Conservation (phyloP, 2,888 invertebrate genomes). For the Chymomyza fuscimana region DNA sequence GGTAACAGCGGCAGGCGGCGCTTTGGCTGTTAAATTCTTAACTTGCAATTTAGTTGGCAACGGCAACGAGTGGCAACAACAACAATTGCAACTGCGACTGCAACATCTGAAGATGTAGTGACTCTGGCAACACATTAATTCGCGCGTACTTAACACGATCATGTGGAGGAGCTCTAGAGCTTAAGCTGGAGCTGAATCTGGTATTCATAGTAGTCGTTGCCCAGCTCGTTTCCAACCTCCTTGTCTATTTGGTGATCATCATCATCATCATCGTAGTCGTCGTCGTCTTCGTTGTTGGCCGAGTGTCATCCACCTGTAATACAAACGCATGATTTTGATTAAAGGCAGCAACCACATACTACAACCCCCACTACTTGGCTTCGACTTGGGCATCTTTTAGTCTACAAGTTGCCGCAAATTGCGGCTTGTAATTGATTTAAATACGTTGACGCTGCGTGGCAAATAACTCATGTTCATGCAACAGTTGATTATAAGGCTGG, state of each 20-base stretch:
- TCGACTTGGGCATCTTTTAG: neutral
- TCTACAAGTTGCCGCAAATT: constrained; percentile 58
- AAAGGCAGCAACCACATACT: constrained; percentile 4
- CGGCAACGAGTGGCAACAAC: constrained; percentile 25
- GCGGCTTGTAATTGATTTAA: constrained; percentile 76
- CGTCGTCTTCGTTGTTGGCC: constrained; percentile 4
- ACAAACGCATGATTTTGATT: constrained; percentile 67
- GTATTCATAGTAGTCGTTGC: neutral
- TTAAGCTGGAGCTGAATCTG: constrained; percentile 19
- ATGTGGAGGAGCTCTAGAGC: constrained; percentile 25
- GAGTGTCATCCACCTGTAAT: constrained; percentile 55
- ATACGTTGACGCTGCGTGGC: constrained; percentile 75
- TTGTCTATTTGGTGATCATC: constrained; percentile 23
- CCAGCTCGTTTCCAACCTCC: constrained; percentile 22
- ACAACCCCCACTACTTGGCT: neutral
- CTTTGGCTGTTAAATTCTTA: constrained; percentile 70
- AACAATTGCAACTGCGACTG: constrained; percentile 29
- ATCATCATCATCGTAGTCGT: neutral
- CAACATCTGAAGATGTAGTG: constrained; percentile 63
- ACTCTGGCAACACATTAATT: constrained; percentile 70
- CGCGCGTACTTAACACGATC: constrained; percentile 71
- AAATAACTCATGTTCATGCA: constrained; percentile 63
- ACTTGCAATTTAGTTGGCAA: constrained; percentile 47
- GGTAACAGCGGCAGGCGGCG: constrained; percentile 54
- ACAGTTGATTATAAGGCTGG: constrained; percentile 33